Evolutionary conservation across 2,113 vertebrate species (phyloP), one percentile per base, ranked within the genome.

Genomic region (Poeciliopsis prolifica): DNA sequence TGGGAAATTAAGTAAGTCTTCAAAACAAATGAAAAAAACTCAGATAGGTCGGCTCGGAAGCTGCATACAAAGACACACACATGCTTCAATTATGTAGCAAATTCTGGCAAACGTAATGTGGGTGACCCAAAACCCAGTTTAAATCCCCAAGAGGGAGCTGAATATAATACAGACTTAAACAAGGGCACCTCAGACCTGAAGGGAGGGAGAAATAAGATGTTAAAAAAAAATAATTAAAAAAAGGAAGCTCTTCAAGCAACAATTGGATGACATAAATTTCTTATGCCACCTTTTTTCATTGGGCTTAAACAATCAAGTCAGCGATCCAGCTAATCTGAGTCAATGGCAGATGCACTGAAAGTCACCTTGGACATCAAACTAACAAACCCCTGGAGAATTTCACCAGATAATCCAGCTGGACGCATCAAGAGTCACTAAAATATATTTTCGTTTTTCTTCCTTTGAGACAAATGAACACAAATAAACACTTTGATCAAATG

Each of bases 301-400:
- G 42, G 31, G 24, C 48, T 70, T 26, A 28, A 68, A 51, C 48
- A 74, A 82, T 81, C 51, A 78, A 84, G 77, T 72, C 71, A 77
- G 60, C 30, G 61, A 72, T 31, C 69, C 75, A 74, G 76, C 12
- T 83, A 78, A 87, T 77, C 70, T 67, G 19, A 68, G 67, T 86
- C 69, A 83, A 51, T 80, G 68, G 61, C 70, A 60, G 44, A 51
- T 17, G 60, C 29, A 69, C 30, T 91, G 79, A 92, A 90, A 89
- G 87, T 91, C 90, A 91, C 91, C 90, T 92, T 90, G 85, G 80
- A 75, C 73, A 64, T 51, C 26, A 58, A 67, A 84, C 65, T 29
- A 77, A 70, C 74, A 72, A 69, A 84, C 60, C 80, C 72, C 68
- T 15, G 3, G 35, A 79, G 74, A 77, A 72, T 63, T 70, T 77